phyloP scores from a whole-genome alignment of 2,797 vertebrate species.

The Trachops cirrhosus region DNA sequence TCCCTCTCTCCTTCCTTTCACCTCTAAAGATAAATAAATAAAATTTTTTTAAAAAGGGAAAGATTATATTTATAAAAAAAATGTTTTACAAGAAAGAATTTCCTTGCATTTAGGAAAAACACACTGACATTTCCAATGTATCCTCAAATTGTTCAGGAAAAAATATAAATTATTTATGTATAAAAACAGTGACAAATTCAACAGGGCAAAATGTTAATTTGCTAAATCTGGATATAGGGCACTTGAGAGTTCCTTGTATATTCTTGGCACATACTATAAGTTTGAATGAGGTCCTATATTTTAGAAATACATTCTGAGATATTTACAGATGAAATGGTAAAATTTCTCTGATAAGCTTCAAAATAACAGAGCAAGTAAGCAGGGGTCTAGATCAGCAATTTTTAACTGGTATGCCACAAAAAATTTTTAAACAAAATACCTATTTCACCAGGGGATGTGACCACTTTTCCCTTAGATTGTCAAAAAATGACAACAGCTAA shows the following conservation, averaged over 20 bases:
- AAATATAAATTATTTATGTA: not conserved
- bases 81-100: not conserved
- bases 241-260: not conserved
- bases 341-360: not conserved
- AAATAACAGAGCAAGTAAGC: not conserved
- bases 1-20: too few species aligned
- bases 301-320: not conserved
- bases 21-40: too few species aligned
- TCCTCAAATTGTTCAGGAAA: not conserved
- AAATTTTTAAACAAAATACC: not conserved
- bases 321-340: not conserved
- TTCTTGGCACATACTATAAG: not conserved
- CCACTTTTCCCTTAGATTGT: not conserved
- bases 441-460: not conserved
- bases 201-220: not conserved
- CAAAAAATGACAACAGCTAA: not conserved
- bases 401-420: not conserved
- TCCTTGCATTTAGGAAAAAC: not conserved
- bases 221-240: not conserved
- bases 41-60: too few species aligned
- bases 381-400: not conserved
- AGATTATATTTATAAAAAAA: too few species aligned
- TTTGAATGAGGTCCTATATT: not conserved
- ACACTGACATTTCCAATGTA: not conserved
- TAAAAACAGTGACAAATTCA: not conserved